A percentile compares a stretch with the other conserved stretches of the same genome.
Conservation (phyloP, 2,113 vertebrate species). For the Nestor notabilis region DNA sequence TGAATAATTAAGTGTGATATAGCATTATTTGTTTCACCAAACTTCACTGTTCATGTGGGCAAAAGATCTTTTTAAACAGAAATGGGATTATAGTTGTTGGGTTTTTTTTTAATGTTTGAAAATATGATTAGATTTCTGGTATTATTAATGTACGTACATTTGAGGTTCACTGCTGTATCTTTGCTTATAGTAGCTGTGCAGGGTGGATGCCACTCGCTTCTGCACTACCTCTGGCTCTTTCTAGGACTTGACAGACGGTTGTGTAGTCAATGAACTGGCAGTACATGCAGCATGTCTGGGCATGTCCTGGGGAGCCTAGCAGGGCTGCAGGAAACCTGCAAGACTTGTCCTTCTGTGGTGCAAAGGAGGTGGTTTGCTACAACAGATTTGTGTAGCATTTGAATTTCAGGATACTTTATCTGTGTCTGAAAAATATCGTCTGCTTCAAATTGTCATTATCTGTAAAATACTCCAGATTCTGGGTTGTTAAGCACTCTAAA, state of each 20-base stretch:
- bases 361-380: background rate
- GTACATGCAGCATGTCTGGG: background rate
- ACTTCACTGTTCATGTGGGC: background rate
- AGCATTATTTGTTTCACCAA: background rate
- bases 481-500: background rate
- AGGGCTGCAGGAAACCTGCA: background rate
- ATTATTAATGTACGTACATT: background rate
- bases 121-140: background rate
- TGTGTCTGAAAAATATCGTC: background rate
- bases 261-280: background rate
- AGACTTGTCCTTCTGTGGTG: background rate
- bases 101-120: background rate
- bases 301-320: background rate
- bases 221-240: background rate
- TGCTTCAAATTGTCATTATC: background rate
- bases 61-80: background rate
- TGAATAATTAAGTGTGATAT: background rate
- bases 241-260: background rate
- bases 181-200: background rate
- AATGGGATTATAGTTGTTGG: background rate
- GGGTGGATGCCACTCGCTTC: no score
- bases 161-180: background rate
- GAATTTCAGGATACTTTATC: background rate
- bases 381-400: background rate
- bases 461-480: background rate